A percentile compares a stretch with the other conserved stretches of the same genome.
Evolutionary conservation across 2,113 vertebrate genomes (phyloP).

Genomic region (Lontra canadensis): DNA sequence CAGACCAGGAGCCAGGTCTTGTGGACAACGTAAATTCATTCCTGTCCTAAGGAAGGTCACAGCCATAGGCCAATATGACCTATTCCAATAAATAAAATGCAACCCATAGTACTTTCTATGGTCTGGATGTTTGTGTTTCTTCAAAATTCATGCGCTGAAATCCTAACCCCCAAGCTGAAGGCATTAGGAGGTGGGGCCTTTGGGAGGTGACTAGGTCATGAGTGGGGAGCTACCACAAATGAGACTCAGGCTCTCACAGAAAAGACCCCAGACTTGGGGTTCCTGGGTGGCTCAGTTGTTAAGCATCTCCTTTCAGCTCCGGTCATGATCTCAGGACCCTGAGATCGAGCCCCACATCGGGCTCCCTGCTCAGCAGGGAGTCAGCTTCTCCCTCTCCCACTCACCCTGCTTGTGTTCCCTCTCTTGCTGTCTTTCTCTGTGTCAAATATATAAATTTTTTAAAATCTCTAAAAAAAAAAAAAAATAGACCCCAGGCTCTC

Average conservation of each 20-base stretch:
- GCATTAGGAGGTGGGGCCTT: background rate
- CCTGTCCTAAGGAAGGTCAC: background rate
- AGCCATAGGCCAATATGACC: too few species aligned
- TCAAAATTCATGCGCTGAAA: background rate
- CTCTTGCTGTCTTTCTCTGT: too few species aligned
- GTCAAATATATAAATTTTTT: too few species aligned
- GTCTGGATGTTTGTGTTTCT: too few species aligned
- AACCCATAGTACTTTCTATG: background rate
- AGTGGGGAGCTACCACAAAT: background rate
- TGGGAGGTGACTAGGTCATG: background rate
- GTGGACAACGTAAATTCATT: accelerated
- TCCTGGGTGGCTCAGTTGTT: too few species aligned
- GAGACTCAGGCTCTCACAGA: background rate
- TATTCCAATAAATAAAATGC: background rate
- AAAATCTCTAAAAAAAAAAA: too few species aligned
- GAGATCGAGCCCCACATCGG: too few species aligned
- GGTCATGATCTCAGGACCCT: too few species aligned
- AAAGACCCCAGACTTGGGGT: background rate
- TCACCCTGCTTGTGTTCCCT: too few species aligned
- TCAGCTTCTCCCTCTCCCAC: too few species aligned
- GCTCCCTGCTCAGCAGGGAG: too few species aligned
- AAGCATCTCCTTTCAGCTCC: too few species aligned
- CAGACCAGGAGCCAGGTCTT: background rate
- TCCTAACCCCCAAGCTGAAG: background rate
- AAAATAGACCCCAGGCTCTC: background rate